phyloP scores from a whole-genome alignment of 2,113 vertebrate genomes.

The Symphodus melops region DNA sequence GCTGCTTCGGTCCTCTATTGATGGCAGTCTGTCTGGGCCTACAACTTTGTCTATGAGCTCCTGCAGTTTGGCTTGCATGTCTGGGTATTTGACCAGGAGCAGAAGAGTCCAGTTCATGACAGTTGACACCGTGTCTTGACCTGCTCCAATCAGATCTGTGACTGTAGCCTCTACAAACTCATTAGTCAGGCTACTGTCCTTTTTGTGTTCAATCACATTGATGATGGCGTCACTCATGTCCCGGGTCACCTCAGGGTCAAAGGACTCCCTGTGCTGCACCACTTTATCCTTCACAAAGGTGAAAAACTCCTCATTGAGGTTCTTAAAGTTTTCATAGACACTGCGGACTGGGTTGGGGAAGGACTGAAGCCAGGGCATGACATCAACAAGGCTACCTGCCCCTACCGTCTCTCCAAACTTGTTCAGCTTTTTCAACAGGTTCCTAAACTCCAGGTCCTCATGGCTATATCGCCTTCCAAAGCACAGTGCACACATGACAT shows the following conservation, averaged over 20 bases:
- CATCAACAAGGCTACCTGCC: slow-evolving; percentile 89
- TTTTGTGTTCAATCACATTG: slow-evolving; percentile 76
- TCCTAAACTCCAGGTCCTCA: slow-evolving; percentile 85
- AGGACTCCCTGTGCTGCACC: slow-evolving; percentile 84
- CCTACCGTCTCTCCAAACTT: slow-evolving; percentile 89
- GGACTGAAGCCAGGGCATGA: slow-evolving; percentile 89
- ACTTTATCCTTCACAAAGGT: slow-evolving; percentile 85
- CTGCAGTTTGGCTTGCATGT: slow-evolving; percentile 83
- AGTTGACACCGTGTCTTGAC: slow-evolving; percentile 88
- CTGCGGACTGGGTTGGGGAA: slow-evolving; percentile 90
- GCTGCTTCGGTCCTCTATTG: slow-evolving; percentile 75
- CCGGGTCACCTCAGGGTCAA: slow-evolving; percentile 71
- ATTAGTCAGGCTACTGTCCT: slow-evolving; percentile 72
- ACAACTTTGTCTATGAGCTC: slow-evolving; percentile 86
- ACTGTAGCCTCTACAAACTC: slow-evolving; percentile 85
- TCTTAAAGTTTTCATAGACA: slow-evolving; percentile 86
- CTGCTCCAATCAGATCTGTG: slow-evolving; percentile 87
- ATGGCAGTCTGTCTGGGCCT: slow-evolving; percentile 82
- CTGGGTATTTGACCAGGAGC: slow-evolving; percentile 84
- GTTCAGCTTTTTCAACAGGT: slow-evolving; percentile 79
- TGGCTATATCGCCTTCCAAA: slow-evolving; percentile 88
- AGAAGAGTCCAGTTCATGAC: slow-evolving; percentile 86
- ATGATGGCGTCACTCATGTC: slow-evolving; percentile 89
- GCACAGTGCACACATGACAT: slow-evolving; percentile 88
- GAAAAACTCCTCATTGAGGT: slow-evolving; percentile 85